These are phyloP conservation scores for Chinchilla lanigera DNA, from an alignment of 2,113 vertebrate species.

Conservation along the genomic window DNA sequence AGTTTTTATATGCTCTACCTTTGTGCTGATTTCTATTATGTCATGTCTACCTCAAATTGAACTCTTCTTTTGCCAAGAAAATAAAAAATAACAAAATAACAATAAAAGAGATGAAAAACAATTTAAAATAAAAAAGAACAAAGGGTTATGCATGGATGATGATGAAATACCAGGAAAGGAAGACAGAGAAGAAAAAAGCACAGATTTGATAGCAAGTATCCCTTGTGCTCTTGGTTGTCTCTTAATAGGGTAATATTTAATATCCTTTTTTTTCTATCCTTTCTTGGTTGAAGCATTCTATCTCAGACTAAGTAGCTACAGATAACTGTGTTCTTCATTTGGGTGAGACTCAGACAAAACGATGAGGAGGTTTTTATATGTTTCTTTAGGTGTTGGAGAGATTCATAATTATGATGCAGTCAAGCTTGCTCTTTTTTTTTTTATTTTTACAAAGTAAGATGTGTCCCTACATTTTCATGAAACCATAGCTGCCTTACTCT, in stretches of 20 bases:
- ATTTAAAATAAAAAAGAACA: not conserved
- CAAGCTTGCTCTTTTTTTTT: not conserved
- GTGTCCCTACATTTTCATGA: not conserved
- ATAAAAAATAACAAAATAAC: too few relatives aligned
- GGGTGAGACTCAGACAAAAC: slow-evolving; percentile 1
- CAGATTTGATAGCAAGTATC: not conserved
- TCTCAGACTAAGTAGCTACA: not conserved
- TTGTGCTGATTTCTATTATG: not conserved
- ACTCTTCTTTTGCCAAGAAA: not conserved
- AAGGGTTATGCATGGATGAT: not conserved
- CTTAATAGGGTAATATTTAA: not conserved
- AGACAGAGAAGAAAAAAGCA: not conserved
- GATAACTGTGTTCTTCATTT: not conserved
- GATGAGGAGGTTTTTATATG: not conserved
- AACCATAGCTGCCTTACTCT: not conserved
- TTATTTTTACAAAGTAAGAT: not conserved
- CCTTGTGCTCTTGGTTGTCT: not conserved
- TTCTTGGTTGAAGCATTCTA: not conserved
- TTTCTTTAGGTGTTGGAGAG: not conserved
- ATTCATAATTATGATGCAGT: not conserved
- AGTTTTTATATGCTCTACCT: not conserved
- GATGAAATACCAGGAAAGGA: not conserved
- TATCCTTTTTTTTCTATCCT: not conserved
- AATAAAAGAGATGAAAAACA: not conserved
- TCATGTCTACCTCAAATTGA: not conserved